A percentile compares a stretch with the other conserved stretches of the same genome.
Conservation (phyloP, 2,888 invertebrate species). For the Lingula anatina region DNA sequence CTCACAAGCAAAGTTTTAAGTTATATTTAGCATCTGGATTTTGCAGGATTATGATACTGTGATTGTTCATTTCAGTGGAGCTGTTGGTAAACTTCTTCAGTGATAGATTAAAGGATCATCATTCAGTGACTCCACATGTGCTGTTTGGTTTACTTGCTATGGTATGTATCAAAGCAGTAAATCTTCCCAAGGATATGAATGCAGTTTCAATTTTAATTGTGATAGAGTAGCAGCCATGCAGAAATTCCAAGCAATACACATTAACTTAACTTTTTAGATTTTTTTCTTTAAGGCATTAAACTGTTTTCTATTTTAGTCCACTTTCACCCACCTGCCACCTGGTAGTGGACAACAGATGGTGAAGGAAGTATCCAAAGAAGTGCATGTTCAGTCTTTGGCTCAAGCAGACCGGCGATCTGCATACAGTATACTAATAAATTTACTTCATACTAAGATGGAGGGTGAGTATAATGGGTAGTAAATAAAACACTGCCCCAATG, state of each 20-base stretch:
- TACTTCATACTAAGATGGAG: slow-evolving; percentile 59
- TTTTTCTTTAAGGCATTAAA: background rate
- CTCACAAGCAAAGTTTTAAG: no score
- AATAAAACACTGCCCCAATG: no score
- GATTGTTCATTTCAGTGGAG: slow-evolving; percentile 50
- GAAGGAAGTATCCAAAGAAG: slow-evolving; percentile 66
- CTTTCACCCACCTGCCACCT: slow-evolving; percentile 63
- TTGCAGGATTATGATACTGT: no score
- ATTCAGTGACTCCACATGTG: slow-evolving; percentile 70
- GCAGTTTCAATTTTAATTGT: background rate
- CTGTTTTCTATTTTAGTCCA: slow-evolving; percentile 19
- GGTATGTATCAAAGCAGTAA: no score
- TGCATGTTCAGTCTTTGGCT: slow-evolving; percentile 75
- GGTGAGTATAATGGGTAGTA: no score
- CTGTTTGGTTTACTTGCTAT: slow-evolving; percentile 68
- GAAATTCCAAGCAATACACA: background rate
- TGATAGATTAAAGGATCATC: slow-evolving; percentile 76
- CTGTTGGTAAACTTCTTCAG: slow-evolving; percentile 68
- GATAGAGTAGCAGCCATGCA: background rate
- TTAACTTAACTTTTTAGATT: background rate
- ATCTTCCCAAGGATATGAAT: no score
- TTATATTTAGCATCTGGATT: no score
- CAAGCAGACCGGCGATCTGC: slow-evolving; percentile 69
- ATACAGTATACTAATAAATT: slow-evolving; percentile 65
- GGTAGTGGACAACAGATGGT: slow-evolving; percentile 57